Conservation (phyloP, 2,888 invertebrate species). For the Chrysolina americana region DNA sequence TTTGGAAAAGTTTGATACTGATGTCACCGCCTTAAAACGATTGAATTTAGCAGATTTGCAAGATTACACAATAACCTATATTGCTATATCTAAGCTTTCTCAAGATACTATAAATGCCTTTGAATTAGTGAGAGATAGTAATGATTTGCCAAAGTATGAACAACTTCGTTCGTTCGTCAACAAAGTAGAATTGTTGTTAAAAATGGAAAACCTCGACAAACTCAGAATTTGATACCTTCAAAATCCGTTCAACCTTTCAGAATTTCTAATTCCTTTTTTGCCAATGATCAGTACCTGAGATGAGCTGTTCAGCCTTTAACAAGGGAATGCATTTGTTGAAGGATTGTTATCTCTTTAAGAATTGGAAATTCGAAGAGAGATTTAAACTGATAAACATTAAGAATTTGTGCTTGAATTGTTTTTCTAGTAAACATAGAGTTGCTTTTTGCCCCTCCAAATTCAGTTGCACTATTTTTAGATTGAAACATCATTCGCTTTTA, state of each 20-base stretch:
- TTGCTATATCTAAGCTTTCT: constrained; percentile 19
- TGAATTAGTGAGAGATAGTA: background rate
- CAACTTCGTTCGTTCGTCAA: background rate
- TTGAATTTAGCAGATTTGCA: constrained; percentile 20
- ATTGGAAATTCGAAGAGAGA: background rate
- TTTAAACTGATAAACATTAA: constrained; percentile 8
- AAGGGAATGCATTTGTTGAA: background rate
- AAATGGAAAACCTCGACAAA: background rate
- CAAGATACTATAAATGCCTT: constrained; percentile 8
- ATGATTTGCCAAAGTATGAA: background rate
- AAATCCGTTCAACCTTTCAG: background rate
- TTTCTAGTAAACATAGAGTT: constrained; percentile 24
- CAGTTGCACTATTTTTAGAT: constrained; percentile 7
- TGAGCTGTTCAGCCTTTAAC: background rate
- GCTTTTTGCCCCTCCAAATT: constrained; percentile 3
- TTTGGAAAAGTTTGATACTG: constrained; percentile 26
- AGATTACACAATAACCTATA: constrained; percentile 21
- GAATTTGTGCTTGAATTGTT: constrained; percentile 17
- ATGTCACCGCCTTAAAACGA: constrained; percentile 24
- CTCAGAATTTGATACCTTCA: no score
- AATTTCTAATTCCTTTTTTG: background rate
- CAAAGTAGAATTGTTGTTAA: constrained; percentile 12
- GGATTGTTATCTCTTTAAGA: background rate
- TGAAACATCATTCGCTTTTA: constrained; percentile 10
- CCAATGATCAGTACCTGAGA: background rate